Evolutionary conservation across 2,888 invertebrate species (phyloP), one percentile per base, ranked within the genome.

Genomic region (Plebejus melissa): DNA sequence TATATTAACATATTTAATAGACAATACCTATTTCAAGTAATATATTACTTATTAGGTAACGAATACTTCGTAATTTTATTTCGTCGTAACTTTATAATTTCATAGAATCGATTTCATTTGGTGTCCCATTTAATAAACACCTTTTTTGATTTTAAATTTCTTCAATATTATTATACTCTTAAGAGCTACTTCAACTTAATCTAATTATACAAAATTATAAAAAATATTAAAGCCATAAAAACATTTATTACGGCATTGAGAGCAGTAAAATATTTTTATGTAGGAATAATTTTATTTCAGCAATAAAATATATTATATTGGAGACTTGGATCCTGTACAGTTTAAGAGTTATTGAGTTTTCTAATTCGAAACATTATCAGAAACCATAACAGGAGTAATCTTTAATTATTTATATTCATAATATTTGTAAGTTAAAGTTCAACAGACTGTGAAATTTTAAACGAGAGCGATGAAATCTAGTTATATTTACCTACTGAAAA

Each of bases 231-330:
- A 50, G 54, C 32, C 72, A 22, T 72, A 50, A 72, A 72, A 54
- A 32, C 50, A 28, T 71, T 50, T 71, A 50, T 71, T 28, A 32
- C 28, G 5, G 50, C 54, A 50, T 72, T 50, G 16, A 54, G 54
- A 32, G 28, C 72, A 54, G 32, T 72, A 32, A 72, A 54, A 28
- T 72, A 72, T 72, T 72, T 71, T 54, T 72, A 72, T 72, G 54
- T 32, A 54, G 9, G 16, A 72, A 54, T 16, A 32, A 72, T 72
- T 54, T 54, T 54, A 72, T 54, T 71, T 16, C 13, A 54, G 54
- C 16, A 32, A 50, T 72, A 72, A 72, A 72, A 54, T 16, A 50
- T 46, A 50, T 71, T 50, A 41, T 41, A 54, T 16, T 50, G 28
- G 16, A 36, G 32, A 65, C 13, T 65, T 65, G 65, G 28, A 28